These are phyloP conservation scores for Cyphomyrus discorhynchus DNA, from an alignment of 2,113 vertebrate species.

Conservation along the genomic window DNA sequence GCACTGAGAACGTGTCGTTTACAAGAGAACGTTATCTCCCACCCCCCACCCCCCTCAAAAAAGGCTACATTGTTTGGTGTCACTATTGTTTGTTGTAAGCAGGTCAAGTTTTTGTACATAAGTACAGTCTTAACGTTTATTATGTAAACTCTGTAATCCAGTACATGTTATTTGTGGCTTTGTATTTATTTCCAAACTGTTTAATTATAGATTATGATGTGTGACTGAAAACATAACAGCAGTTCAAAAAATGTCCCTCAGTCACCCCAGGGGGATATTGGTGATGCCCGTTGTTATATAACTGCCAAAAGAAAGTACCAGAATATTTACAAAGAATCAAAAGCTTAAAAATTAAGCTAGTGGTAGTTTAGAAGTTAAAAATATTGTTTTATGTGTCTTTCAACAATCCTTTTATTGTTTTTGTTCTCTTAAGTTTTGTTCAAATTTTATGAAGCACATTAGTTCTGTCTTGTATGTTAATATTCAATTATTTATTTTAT, in stretches of 20 bases:
- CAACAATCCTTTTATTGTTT: slow-evolving; percentile 6
- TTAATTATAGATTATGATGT: neutral
- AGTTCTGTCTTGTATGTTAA: slow-evolving; percentile 22
- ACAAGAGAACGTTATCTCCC: neutral
- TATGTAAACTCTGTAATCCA: neutral
- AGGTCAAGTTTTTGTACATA: neutral
- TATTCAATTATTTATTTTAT: slow-evolving; percentile 39
- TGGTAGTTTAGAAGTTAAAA: neutral
- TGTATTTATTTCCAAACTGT: slow-evolving; percentile 16
- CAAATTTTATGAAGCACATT: neutral
- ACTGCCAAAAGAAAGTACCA: slow-evolving; percentile 12
- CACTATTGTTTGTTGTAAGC: slow-evolving; percentile 5
- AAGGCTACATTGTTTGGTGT: neutral
- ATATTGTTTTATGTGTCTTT: slow-evolving; percentile 8
- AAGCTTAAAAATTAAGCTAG: neutral
- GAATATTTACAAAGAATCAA: slow-evolving; percentile 3
- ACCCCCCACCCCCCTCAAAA: neutral
- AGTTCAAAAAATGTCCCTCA: neutral
- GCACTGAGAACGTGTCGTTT: slow-evolving; percentile 53
- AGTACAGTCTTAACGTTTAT: neutral
- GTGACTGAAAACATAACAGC: neutral
- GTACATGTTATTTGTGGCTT: neutral
- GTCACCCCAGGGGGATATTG: neutral
- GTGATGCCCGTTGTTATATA: neutral
- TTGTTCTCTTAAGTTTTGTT: neutral